Conservation (phyloP, 2,888 invertebrate species). For the Eupeodes luniger region DNA sequence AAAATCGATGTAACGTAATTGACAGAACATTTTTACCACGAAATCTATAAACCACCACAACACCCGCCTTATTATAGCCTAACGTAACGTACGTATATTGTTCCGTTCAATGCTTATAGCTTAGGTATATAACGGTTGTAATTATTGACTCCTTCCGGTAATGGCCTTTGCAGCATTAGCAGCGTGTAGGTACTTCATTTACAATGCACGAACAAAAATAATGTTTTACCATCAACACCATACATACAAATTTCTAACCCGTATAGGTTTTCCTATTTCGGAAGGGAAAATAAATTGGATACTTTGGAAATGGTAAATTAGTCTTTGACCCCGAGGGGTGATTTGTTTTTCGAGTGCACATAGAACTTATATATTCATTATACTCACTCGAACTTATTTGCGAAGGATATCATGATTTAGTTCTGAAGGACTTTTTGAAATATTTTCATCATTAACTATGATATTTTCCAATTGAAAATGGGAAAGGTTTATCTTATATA, state of each 20-base stretch:
- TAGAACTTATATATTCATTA: background rate
- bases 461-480: too few relatives aligned
- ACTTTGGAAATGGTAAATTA: slow-evolving; percentile 69
- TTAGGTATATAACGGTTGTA: slow-evolving; percentile 30
- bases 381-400: background rate
- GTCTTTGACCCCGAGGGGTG: slow-evolving; percentile 65
- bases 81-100: background rate
- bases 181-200: slow-evolving; percentile 42
- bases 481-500: too few relatives aligned
- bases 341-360: slow-evolving; percentile 27
- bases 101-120: slow-evolving; percentile 18
- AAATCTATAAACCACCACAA: background rate
- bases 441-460: too few relatives aligned
- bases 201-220: slow-evolving; percentile 45
- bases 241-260: too few relatives aligned
- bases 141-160: slow-evolving; percentile 68
- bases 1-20: slow-evolving; percentile 21
- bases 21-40: slow-evolving; percentile 31
- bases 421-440: background rate
- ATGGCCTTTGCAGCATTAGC: slow-evolving; percentile 16
- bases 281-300: slow-evolving; percentile 70
- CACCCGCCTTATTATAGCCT: slow-evolving; percentile 1
- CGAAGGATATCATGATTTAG: slow-evolving; percentile 1
- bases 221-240: slow-evolving; percentile 11
- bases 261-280: slow-evolving; percentile 4